Evolutionary conservation across 2,888 invertebrate species (phyloP).

Genomic region (Archips xylosteana): DNA sequence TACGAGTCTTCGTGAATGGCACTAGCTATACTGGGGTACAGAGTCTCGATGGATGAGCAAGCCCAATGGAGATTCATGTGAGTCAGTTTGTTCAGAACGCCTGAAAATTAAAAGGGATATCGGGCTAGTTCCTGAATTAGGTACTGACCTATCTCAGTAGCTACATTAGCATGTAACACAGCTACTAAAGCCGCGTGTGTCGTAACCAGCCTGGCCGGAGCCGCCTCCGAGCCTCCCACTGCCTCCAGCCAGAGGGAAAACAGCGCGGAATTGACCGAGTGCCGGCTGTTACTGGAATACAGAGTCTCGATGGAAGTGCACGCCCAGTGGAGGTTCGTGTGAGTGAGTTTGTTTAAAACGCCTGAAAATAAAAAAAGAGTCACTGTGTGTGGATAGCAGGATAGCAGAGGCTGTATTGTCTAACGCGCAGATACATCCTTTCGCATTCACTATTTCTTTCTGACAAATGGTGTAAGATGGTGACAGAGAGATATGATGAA

Average conservation of each 20-base stretch:
- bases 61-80: constrained; percentile 96
- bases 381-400: too few species aligned
- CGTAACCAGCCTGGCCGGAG: constrained; percentile 91
- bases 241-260: constrained; percentile 90
- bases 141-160: constrained; percentile 93
- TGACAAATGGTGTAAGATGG: too few species aligned
- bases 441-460: too few species aligned
- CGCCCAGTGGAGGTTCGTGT: constrained; percentile 95
- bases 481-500: too few species aligned
- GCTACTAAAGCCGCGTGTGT: constrained; percentile 94
- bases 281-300: constrained; percentile 92
- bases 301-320: constrained; percentile 91
- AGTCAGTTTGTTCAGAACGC: constrained; percentile 93
- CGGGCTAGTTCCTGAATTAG: too few species aligned
- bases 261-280: constrained; percentile 92
- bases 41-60: constrained; percentile 90
- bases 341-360: constrained; percentile 93
- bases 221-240: constrained; percentile 84
- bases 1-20: too few species aligned
- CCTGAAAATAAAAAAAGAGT: constrained; percentile 64
- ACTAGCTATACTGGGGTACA: constrained; percentile 87
- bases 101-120: constrained; percentile 57
- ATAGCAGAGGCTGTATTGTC: too few species aligned
- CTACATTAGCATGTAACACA: constrained; percentile 95
- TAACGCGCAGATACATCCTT: too few species aligned